Percentiles rank a stretch among this genome's conserved stretches.
Evolutionary conservation across 2,113 vertebrate species (phyloP).

Genomic region (Tyto alba): DNA sequence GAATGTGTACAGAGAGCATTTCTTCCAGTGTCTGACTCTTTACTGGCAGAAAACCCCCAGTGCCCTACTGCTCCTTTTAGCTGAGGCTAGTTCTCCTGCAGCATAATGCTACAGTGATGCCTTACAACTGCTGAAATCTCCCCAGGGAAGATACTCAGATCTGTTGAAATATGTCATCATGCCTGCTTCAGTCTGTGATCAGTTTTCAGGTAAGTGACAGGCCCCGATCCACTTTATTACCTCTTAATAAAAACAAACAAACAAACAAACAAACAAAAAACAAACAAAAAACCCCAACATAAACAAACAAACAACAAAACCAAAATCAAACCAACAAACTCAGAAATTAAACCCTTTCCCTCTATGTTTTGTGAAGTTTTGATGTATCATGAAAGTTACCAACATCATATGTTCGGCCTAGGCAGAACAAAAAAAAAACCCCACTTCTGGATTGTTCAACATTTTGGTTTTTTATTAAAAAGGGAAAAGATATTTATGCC

Average conservation of each 20-base stretch:
- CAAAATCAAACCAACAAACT: no score
- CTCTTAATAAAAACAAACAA: background rate
- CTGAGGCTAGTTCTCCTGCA: background rate
- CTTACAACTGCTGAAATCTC: background rate
- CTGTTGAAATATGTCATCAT: background rate
- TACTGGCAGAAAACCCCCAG: background rate
- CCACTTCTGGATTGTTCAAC: background rate
- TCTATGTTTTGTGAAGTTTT: background rate
- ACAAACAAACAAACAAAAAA: background rate
- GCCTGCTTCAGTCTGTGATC: background rate
- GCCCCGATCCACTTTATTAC: background rate
- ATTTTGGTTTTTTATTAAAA: slow-evolving; percentile 15
- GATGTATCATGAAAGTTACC: background rate
- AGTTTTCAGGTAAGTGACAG: background rate
- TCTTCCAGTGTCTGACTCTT: background rate
- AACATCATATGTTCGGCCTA: background rate
- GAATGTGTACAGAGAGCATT: background rate
- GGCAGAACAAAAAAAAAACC: background rate
- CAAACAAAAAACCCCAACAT: no score
- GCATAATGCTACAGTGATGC: background rate
- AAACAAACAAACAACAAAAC: background rate
- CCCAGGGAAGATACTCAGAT: background rate
- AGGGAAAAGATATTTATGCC: slow-evolving; percentile 31
- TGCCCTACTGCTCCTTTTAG: background rate
- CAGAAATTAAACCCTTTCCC: background rate